Evolutionary conservation across 2,113 vertebrate species (phyloP).

Genomic region (Tenebrosternarchus preto): DNA sequence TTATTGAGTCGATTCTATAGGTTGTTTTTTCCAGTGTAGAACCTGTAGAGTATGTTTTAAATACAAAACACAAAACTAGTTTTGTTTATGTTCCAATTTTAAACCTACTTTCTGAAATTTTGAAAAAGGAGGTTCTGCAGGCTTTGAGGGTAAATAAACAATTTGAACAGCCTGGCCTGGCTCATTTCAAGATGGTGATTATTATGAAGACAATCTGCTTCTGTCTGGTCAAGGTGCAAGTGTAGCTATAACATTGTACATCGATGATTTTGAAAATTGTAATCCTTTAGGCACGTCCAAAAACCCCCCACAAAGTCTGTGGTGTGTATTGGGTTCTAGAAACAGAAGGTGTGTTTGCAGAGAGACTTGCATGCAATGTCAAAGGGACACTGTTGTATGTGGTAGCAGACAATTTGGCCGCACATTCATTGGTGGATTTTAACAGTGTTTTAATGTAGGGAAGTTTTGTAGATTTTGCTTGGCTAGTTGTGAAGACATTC

Average conservation of each 20-base stretch:
- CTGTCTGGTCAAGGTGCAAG: neutral
- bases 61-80: neutral
- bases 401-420: too few species aligned
- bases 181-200: neutral
- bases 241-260: neutral
- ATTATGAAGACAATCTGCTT: neutral
- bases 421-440: too few species aligned
- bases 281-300: neutral
- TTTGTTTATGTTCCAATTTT: constrained; percentile 29
- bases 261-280: neutral
- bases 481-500: too few species aligned
- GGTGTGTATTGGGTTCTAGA: neutral
- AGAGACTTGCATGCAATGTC: too few species aligned
- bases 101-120: neutral
- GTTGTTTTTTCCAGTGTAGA: constrained; percentile 20
- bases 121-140: constrained; percentile 3
- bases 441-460: too few species aligned
- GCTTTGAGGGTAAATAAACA: neutral
- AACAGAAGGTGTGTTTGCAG: neutral
- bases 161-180: neutral
- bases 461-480: too few species aligned
- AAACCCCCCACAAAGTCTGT: too few species aligned
- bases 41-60: constrained; percentile 35
- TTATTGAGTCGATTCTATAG: too few species aligned
- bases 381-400: too few species aligned